Conservation (phyloP, 2,888 invertebrate genomes). For the Erpobdella octoculata region DNA sequence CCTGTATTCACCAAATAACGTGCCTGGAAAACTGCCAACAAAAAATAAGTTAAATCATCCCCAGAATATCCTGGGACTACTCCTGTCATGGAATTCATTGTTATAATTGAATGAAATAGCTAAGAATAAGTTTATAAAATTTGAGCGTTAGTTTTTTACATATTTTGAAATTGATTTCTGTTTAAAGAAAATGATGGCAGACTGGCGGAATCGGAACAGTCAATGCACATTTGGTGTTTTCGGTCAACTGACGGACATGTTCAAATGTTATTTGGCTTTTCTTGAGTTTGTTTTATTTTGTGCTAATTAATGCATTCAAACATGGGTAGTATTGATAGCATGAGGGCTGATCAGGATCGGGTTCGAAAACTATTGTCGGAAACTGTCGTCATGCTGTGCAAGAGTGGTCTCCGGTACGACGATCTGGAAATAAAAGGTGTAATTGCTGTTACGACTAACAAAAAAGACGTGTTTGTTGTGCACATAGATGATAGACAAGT, state of each 20-base stretch:
- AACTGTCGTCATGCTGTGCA: constrained; percentile 29
- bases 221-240: too few species aligned
- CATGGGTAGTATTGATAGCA: not conserved
- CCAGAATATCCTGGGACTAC: too few species aligned
- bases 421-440: constrained; percentile 29
- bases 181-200: too few species aligned
- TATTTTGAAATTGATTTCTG: too few species aligned
- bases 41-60: too few species aligned
- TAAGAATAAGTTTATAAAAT: too few species aligned
- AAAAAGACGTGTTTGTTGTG: constrained; percentile 30
- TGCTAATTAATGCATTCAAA: not conserved
- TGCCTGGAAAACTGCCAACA: too few species aligned
- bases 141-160: too few species aligned
- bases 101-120: too few species aligned
- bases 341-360: constrained; percentile 1
- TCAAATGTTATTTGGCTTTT: not conserved
- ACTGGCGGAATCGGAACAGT: too few species aligned
- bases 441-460: constrained; percentile 30
- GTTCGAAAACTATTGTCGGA: constrained; percentile 25
- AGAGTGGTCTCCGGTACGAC: constrained; percentile 29
- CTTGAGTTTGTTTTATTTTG: not conserved
- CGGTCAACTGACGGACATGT: constrained; percentile 2
- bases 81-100: too few species aligned
- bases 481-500: constrained; percentile 27
- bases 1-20: too few species aligned